Percentiles rank a stretch among this genome's conserved stretches.
phyloP scores from a whole-genome alignment of 2,113 vertebrate genomes.

The Ramphastos sulfuratus region DNA sequence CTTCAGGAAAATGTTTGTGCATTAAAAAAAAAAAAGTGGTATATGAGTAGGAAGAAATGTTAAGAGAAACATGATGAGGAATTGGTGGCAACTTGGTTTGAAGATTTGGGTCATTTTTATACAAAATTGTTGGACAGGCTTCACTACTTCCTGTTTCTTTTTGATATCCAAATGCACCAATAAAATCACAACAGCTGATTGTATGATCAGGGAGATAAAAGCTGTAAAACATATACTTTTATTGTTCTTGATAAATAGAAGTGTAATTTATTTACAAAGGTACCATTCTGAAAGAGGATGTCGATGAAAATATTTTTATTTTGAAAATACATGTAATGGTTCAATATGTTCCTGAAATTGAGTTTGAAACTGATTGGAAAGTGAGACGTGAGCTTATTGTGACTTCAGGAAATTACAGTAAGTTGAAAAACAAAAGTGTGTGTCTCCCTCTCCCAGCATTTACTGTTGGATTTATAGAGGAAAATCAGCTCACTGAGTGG shows the following conservation, averaged over 20 bases:
- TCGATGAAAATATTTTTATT: neutral
- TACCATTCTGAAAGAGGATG: neutral
- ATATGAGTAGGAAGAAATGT: neutral
- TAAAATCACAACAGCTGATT: neutral
- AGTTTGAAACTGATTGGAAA: neutral
- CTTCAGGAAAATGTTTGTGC: neutral
- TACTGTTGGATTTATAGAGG: neutral
- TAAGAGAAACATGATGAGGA: neutral
- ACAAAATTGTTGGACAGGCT: neutral
- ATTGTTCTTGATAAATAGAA: neutral
- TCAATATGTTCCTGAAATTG: neutral
- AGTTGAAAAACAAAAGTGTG: neutral
- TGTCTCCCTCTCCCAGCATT: neutral
- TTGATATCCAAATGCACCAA: neutral
- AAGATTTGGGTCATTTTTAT: neutral
- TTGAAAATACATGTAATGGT: neutral
- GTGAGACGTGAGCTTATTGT: neutral
- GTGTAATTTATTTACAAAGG: neutral
- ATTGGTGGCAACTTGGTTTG: accelerated
- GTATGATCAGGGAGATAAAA: neutral
- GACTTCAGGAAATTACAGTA: neutral
- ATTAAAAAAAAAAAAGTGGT: neutral
- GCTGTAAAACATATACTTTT: neutral
- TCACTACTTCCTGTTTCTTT: neutral
- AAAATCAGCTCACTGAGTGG: neutral